Evolutionary conservation across 2,888 invertebrate genomes (phyloP).

Genomic region (Dicycla oo): DNA sequence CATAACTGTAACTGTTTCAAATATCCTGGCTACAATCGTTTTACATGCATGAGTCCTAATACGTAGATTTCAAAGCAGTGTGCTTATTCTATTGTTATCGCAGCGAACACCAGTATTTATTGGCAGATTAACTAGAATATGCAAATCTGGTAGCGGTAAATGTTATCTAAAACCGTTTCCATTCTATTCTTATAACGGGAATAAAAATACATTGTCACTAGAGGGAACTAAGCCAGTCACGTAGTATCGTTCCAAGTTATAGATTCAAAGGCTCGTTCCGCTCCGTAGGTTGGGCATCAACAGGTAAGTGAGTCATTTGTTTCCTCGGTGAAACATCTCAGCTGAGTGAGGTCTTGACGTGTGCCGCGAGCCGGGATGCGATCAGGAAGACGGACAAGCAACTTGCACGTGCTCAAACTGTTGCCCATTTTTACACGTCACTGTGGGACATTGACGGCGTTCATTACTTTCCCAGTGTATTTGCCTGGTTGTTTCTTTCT

Average conservation of each 20-base stretch:
- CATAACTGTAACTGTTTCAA: neutral
- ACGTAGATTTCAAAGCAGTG: slow-evolving; percentile 36
- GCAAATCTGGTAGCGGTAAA: slow-evolving; percentile 59
- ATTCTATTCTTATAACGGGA: slow-evolving; percentile 72
- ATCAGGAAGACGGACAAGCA: slow-evolving; percentile 67
- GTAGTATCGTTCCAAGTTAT: slow-evolving; percentile 72
- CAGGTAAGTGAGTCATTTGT: slow-evolving; percentile 88
- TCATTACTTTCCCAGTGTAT: slow-evolving; percentile 35
- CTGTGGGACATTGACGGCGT: slow-evolving; percentile 34
- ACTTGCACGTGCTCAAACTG: slow-evolving; percentile 65
- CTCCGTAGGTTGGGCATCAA: slow-evolving; percentile 78
- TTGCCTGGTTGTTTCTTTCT: slow-evolving; percentile 14
- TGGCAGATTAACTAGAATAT: slow-evolving; percentile 52
- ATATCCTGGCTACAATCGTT: neutral
- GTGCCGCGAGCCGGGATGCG: slow-evolving; percentile 61
- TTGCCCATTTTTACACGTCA: slow-evolving; percentile 64
- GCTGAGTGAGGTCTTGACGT: slow-evolving; percentile 77
- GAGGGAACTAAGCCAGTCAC: slow-evolving; percentile 74
- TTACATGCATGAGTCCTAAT: slow-evolving; percentile 12
- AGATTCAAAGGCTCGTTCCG: slow-evolving; percentile 74
- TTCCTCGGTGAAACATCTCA: slow-evolving; percentile 79
- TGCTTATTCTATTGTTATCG: slow-evolving; percentile 45
- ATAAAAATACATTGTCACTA: slow-evolving; percentile 77
- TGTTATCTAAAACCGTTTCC: slow-evolving; percentile 63
- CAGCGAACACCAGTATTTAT: slow-evolving; percentile 45